These are phyloP conservation scores for Axis porcinus DNA, from an alignment of 2,113 vertebrate species.

Conservation along the genomic window DNA sequence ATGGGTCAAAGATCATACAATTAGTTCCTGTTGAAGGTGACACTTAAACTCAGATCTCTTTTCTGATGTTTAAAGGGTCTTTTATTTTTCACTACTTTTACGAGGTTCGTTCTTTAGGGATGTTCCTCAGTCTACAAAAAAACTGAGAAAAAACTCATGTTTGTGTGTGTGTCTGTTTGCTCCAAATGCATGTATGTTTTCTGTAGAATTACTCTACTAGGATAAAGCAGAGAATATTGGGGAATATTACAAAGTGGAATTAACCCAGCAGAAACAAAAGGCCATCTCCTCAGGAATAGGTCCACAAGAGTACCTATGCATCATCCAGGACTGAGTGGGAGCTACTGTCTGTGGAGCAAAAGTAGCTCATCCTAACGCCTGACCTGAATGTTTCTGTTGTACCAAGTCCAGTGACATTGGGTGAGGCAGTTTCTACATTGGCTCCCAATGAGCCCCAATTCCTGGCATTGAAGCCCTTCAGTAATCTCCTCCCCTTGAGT, in stretches of 20 bases:
- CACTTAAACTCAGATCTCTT: not conserved
- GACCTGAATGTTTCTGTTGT: not conserved
- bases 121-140: not conserved
- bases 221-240: not conserved
- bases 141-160: not conserved
- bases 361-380: not conserved
- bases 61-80: not conserved
- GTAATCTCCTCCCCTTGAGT: not conserved
- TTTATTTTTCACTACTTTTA: not conserved
- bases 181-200: not conserved
- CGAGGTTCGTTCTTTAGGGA: not conserved
- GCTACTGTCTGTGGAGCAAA: not conserved
- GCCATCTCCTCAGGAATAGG: not conserved
- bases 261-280: not conserved
- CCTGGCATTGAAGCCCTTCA: not conserved
- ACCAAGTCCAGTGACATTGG: not conserved
- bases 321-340: not conserved
- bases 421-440: not conserved
- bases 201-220: not conserved
- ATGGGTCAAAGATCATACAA: not conserved
- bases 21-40: not conserved
- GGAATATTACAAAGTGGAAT: not conserved
- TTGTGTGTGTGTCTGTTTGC: not conserved
- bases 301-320: accelerated
- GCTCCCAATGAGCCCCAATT: not conserved